These are phyloP conservation scores for Pseudomyrmex sp. DNA, from an alignment of 1,140 invertebrate genomes.

Conservation along the genomic window DNA sequence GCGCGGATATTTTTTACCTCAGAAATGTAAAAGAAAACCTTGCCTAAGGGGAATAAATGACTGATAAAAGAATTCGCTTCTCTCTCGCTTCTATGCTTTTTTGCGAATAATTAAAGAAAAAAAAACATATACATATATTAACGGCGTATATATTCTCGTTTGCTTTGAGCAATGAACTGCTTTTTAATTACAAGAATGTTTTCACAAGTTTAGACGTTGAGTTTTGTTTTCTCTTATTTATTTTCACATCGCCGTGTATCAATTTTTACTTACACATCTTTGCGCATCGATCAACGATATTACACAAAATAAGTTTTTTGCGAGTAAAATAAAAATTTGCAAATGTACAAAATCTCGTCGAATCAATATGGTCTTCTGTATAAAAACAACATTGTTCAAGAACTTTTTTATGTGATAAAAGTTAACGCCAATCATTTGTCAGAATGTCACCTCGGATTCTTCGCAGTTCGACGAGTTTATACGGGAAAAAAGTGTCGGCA, in stretches of 20 bases:
- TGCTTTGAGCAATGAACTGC: background rate
- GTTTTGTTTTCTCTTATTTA: background rate
- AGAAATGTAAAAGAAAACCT: background rate
- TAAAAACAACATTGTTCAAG: background rate
- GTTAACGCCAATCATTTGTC: constrained; percentile 36
- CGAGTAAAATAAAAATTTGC: background rate
- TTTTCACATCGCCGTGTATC: background rate
- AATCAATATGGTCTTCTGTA: background rate
- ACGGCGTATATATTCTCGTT: background rate
- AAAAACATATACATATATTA: background rate
- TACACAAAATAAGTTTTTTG: too few relatives aligned
- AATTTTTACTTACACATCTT: background rate
- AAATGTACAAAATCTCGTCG: background rate
- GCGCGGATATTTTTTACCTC: background rate
- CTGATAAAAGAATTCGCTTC: background rate
- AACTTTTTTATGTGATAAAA: constrained; percentile 10
- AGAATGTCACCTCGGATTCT: background rate
- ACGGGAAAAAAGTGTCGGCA: background rate
- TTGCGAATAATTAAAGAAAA: background rate
- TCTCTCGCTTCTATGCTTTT: background rate
- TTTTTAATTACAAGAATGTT: background rate
- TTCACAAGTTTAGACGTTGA: background rate
- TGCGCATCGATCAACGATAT: background rate
- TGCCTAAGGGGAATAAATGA: background rate
- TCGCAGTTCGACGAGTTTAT: background rate